Conservation (phyloP, 1,140 invertebrate genomes). For the Heliconius himera region DNA sequence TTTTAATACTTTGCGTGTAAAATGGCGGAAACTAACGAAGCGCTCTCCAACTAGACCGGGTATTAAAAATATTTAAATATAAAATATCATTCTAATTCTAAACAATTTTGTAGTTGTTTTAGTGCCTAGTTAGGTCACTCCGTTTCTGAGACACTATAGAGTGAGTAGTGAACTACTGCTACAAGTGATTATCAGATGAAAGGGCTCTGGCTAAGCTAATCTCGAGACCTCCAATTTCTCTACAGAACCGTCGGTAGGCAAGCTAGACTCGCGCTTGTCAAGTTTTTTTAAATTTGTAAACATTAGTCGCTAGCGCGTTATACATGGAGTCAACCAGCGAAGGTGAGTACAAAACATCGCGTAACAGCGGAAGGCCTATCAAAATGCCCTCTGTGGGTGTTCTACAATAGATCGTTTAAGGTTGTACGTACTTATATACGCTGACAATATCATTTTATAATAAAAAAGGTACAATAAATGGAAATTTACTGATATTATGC, state of each 20-base stretch:
- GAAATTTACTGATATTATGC: neutral
- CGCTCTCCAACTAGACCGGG: neutral
- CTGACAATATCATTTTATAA: neutral
- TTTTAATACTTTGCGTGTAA: neutral
- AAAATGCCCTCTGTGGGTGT: conserved; percentile 63
- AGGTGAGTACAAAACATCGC: conserved; percentile 55
- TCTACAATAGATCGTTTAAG: conserved; percentile 50
- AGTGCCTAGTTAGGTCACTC: neutral
- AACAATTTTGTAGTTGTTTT: neutral
- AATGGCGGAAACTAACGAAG: neutral
- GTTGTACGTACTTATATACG: conserved; percentile 6
- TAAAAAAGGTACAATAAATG: neutral
- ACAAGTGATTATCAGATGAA: too few relatives aligned
- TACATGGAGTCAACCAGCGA: conserved; percentile 12
- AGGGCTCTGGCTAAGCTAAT: too few relatives aligned
- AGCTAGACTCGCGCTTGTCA: too few relatives aligned
- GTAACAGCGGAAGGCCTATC: conserved; percentile 67
- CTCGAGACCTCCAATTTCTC: too few relatives aligned
- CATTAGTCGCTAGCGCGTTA: neutral
- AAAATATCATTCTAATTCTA: neutral
- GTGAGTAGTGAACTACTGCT: too few relatives aligned
- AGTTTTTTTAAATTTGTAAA: neutral
- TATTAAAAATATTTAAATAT: neutral
- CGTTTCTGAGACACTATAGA: too few relatives aligned
- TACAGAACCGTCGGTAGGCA: too few relatives aligned